Conservation (phyloP, 2,797 vertebrate genomes). For the Eleutherodactylus coqui region DNA sequence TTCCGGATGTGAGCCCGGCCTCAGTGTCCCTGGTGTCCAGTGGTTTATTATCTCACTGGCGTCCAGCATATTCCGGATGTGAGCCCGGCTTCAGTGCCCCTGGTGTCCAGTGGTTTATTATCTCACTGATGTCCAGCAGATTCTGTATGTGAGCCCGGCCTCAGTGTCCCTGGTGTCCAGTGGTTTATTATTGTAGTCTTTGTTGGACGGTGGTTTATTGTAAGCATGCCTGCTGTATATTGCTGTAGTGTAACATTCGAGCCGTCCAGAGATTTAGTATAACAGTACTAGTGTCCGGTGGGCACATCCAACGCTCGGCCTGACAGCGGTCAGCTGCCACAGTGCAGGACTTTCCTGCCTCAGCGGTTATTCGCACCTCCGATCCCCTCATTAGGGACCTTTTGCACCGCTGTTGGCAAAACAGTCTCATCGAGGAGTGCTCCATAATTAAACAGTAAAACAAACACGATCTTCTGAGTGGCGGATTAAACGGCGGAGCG, state of each 20-base stretch:
- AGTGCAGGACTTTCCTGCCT: conserved; percentile 72
- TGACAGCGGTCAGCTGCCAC: too few species aligned
- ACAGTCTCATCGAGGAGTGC: conserved; percentile 74
- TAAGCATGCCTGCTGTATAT: too few species aligned
- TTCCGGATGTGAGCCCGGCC: too few species aligned
- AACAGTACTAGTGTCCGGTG: too few species aligned
- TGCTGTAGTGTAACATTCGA: too few species aligned
- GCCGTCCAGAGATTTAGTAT: too few species aligned
- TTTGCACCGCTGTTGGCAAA: conserved; percentile 82
- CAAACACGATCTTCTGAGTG: conserved; percentile 77
- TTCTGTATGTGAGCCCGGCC: too few species aligned
- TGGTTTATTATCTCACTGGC: too few species aligned
- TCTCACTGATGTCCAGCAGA: neutral
- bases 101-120: neutral
- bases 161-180: neutral
- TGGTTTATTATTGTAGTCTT: neutral
- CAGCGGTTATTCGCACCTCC: conserved; percentile 76
- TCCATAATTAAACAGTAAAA: conserved; percentile 82
- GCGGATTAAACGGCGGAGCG: conserved; percentile 74
- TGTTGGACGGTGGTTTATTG: too few species aligned
- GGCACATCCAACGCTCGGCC: too few species aligned
- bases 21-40: neutral
- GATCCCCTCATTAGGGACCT: conserved; percentile 78
- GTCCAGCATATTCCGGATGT: too few species aligned
- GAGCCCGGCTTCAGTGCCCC: neutral